Evolutionary conservation across 2,888 invertebrate species (phyloP), one percentile per base, ranked within the genome.

Genomic region (Hypselothyrea guttata): DNA sequence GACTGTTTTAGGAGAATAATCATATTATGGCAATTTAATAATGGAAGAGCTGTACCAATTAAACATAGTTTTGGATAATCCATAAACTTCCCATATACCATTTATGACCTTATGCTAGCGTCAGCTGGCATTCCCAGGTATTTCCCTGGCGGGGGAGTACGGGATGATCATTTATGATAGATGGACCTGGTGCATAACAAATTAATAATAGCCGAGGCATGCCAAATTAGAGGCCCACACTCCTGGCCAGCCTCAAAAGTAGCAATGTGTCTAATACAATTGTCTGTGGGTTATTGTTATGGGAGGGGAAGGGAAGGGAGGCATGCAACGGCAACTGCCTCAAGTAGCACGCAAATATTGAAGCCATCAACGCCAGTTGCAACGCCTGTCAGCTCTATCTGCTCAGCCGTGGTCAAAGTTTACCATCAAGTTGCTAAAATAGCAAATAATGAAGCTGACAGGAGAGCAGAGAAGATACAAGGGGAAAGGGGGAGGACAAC

Each of bases 381-480:
- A 38, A 8, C 37, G 34, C 45, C 70, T 67, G 73, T 60, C 64
- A 64, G 52, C 16, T 63, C 62, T 56, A 5, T 40, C 35, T 16
- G 40, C 16, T 71, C 64, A 77, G 71, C 60, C 76, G 64, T 76
- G 78, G 64, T 62, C 72, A 79, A 75, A 83, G 75, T 76, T 76
- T 70, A 75, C 78, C 86, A 75, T 82, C 71, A 77, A 85, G 82
- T 85, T 82, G 82, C 85, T 84, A 79, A 85, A 85, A 85, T 74
- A 84, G 86, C 85, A 85, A 86, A 85, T 85, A 85, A 85, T 86
- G 79, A 82, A 74, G 72, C 76, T 72, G 82, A 84, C 78, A 82
- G 73, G 70, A 61, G 51, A 22, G 8, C 7, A 33, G 38, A 12
- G 7, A 8, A n/a, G 16, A 3, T 15, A 18, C 11, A 11, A 22